phyloP scores from a whole-genome alignment of 2,888 invertebrate genomes.

The Ormyrus labotus region DNA sequence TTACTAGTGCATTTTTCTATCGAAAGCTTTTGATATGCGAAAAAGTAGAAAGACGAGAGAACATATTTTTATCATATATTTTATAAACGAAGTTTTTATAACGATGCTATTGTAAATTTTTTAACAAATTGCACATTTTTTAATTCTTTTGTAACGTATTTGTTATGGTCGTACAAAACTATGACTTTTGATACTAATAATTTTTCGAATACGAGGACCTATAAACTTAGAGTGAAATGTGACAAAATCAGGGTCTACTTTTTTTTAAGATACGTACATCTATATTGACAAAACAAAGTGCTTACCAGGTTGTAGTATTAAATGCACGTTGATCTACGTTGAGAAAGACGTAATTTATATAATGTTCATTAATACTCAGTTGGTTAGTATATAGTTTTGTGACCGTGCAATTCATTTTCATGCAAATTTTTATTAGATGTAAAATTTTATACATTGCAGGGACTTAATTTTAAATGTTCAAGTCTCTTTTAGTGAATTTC shows the following conservation, averaged over 20 bases:
- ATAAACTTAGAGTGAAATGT: constrained; percentile 18
- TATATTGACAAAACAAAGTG: constrained; percentile 30
- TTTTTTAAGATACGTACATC: constrained; percentile 23
- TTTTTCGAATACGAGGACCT: constrained; percentile 28
- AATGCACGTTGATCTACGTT: constrained; percentile 35
- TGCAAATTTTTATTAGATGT: constrained; percentile 42
- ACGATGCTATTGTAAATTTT: constrained; percentile 44
- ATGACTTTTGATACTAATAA: constrained; percentile 52
- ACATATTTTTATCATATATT: constrained; percentile 51
- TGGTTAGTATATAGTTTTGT: constrained; percentile 32
- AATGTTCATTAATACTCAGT: constrained; percentile 47
- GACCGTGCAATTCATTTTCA: constrained; percentile 49
- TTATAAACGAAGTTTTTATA: constrained; percentile 45
- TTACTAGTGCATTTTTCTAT: constrained; percentile 21
- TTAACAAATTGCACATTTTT: constrained; percentile 41
- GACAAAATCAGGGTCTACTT: constrained; percentile 6
- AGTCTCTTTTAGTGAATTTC: constrained; percentile 40
- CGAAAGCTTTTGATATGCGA: constrained; percentile 4
- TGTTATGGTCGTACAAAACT: constrained; percentile 41
- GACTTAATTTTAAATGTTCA: constrained; percentile 26
- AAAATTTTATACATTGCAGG: constrained; percentile 37
- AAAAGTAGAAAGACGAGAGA: constrained; percentile 7
- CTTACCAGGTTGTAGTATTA: constrained; percentile 39
- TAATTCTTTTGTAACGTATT: constrained; percentile 36
- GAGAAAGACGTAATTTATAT: constrained; percentile 27